Percentiles rank a stretch among this genome's conserved stretches.
These are phyloP conservation scores for Lasioglossum leucozonium DNA, from an alignment of 2,888 invertebrate species.

Conservation along the genomic window DNA sequence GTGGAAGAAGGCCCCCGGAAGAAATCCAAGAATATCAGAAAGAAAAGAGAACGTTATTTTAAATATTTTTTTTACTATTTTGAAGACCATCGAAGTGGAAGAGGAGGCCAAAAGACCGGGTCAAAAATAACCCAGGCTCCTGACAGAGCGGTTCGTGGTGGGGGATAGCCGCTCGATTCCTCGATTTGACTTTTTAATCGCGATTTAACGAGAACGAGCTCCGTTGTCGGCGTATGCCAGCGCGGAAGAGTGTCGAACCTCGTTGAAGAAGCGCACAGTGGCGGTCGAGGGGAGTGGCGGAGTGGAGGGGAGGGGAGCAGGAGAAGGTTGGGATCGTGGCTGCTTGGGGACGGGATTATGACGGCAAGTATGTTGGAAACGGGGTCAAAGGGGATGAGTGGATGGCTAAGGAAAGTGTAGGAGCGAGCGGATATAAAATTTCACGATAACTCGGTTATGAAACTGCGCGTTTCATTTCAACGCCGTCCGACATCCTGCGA, in stretches of 20 bases:
- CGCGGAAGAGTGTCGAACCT: constrained; percentile 50
- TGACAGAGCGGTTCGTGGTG: not conserved
- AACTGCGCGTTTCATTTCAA: constrained; percentile 64
- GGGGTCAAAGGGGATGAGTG: constrained; percentile 67
- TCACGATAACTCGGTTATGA: constrained; percentile 71
- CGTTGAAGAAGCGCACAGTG: constrained; percentile 31
- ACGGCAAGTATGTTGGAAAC: constrained; percentile 68
- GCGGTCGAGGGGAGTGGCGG: not conserved
- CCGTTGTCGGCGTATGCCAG: constrained; percentile 53
- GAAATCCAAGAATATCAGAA: not conserved
- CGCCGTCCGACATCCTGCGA: constrained; percentile 19
- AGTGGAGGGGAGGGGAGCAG: not conserved
- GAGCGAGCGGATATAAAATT: constrained; percentile 69
- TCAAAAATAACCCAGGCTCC: not conserved
- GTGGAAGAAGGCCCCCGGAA: not conserved
- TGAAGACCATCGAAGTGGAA: too few species aligned
- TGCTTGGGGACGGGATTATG: constrained; percentile 59
- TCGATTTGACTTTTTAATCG: constrained; percentile 66
- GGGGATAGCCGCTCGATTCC: constrained; percentile 49
- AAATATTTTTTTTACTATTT: too few species aligned
- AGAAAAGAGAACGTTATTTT: not conserved
- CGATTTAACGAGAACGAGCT: constrained; percentile 57
- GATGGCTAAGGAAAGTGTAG: constrained; percentile 61
- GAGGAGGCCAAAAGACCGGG: not conserved
- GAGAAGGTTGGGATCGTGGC: constrained; percentile 10